Evolutionary conservation across 2,113 vertebrate genomes (phyloP), one percentile per base, ranked within the genome.

Genomic region (Neopipo cinnamomea): DNA sequence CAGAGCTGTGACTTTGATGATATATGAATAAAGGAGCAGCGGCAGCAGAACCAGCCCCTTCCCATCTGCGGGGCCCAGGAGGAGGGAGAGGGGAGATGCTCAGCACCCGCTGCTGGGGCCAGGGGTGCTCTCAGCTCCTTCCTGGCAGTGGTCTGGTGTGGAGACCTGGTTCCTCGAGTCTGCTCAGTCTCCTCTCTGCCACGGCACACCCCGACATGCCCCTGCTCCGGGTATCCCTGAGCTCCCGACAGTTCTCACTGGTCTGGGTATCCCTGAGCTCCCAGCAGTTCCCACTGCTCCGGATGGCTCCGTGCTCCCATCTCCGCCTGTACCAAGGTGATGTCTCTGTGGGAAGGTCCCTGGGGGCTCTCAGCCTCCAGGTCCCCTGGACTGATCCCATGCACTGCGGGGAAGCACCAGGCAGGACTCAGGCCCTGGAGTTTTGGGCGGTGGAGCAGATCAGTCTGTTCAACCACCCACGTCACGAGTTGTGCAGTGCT

Each of bases 221-320:
- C 11, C 16, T 42, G 58, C 10, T 65, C 52, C 0, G 0, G 14
- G 21, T 16, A 31, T 10, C 11, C 52, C 28, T 0, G 0, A 28
- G 30, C 7, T 65, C 33, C 33, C 6, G 35, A 52, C 52, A 20
- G 27, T 44, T 35, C 12, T 50, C 7, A 1, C 25, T 49, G 25
- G 50, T 79, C 35, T 25, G 3, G 8, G 31, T 35, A 35, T 13
- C 56, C 14, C 56, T 59, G 22, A 59, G 56, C 21, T 59, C 39
- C 37, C 14, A 10, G 9, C 44, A 44, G 44, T 44, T 44, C 44
- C 44, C 13, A 0, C 8, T 39, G 53, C 10, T 65, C 52, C 0
- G 0, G 20, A 8, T 8, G 53, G 37, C 35, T 75, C 44, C 0
- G 0, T 11, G 41, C 11, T 56, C 30, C 37, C 4, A 1, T 4